Evolutionary conservation across 1,140 invertebrate genomes (phyloP), one percentile per base, ranked within the genome.

Genomic region (Drosophila insularis): DNA sequence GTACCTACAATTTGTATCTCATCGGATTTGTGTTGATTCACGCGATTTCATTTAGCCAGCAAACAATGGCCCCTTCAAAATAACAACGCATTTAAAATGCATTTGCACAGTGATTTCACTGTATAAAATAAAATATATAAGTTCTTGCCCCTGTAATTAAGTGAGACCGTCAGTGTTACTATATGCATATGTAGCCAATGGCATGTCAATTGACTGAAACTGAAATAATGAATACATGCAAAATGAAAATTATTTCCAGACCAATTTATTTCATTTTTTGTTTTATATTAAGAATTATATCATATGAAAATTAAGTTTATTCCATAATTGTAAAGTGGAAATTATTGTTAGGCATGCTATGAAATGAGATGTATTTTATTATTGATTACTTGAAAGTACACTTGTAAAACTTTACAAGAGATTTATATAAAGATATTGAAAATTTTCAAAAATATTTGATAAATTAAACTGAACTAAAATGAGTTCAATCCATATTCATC

Each of bases 11-110:
- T 78, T 85, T 86, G 74, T 77, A 69, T 72, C 39, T 58, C 58
- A 87, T 56, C 71, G 67, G 75, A 79, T 78, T 78, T 71, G 43
- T 78, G 74, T 78, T 78, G 74, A 77, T 77, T 78, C 62, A 77
- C 68, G 74, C 50, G 39, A 82, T 86, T 86, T 79, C 64, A 71
- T 87, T 87, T 75, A 63, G 61, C 82, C 74, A 63, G 82, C 72
- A 70, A 86, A 87, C 79, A 87, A 81, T 37, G 58, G 65, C 27
- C 46, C 63, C 55, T 58, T 14, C 55, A 17, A 50, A 50, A 50
- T 19, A 58, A 7, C 31, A 14, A 17, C 11, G 31, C 40, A 73
- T 62, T 73, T 75, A 71, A 68, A 76, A 64, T 27, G 32, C 54
- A 17, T 40, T 27, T 63, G 8, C 67, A 37, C 75, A 71, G 75